Base-by-base conservation (phyloP, 2,113 vertebrate species). In the Thoracochromis brauschi region DNA sequence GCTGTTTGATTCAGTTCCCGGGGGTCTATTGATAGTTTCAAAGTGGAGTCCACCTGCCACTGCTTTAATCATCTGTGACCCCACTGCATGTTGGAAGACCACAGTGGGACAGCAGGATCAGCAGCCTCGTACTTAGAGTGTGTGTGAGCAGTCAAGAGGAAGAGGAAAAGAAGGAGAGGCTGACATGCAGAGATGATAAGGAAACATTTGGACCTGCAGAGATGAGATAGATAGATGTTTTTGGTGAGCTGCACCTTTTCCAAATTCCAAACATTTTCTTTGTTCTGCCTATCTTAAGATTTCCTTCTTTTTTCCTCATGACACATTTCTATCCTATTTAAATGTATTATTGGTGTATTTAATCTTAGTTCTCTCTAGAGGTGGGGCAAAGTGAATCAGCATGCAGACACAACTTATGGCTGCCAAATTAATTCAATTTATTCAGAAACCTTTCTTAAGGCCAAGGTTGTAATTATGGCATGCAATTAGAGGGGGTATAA, bases 21-120 rank as follows among this genome's bases (percentile, higher is more conserved):
- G 88, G 88, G 91, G 92, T 95, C 90, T 95, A 93, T 93, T 94
- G 95, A 95, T 93, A 88, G 94, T 95, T 95, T 96, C 94, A 96
- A 96, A 96, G 95, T 91, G 85, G 91, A 95, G 93, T 94, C 93
- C 93, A 95, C 95, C 95, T 96, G 93, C 95, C 92, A 94, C 85
- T 88, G 91, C 96, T 96, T 97, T 97, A 95, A 96, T 97, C 96
- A 96, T 94, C 87, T 57, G 16, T 94, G 93, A 94, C 89, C 94
- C 91, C 81, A 81, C 88, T 91, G 91, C 89, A 90, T 93, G 94
- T 87, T 58, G 90, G 90, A 83, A 80, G 89, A 73, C 80, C 81
- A 45, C 89, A 75, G 73, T 84, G 89, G 87, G 81, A 31, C 65
- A 85, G 35, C 19, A 38, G 90, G 51, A 86, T 91, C 84, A 85